Conservation (phyloP, 2,113 vertebrate genomes). For the Monarcha castaneiventris region DNA sequence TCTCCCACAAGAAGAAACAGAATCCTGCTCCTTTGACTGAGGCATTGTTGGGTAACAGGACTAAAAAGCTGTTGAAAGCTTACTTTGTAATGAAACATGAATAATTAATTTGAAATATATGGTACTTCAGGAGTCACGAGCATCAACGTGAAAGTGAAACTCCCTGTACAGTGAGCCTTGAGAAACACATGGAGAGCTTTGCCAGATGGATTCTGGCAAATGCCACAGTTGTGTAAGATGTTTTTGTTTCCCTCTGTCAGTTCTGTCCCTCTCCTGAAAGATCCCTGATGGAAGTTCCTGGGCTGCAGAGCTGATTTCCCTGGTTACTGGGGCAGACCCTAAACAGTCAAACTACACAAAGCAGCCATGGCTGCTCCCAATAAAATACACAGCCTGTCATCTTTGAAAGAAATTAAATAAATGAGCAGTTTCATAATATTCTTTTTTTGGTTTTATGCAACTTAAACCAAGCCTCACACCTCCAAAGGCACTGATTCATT, state of each 20-base stretch:
- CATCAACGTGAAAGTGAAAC: background rate
- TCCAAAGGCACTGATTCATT: slow-evolving; percentile 58
- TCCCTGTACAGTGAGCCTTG: background rate
- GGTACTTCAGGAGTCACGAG: background rate
- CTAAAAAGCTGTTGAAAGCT: background rate
- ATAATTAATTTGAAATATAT: slow-evolving; percentile 9
- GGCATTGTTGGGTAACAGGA: background rate
- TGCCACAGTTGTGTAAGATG: background rate
- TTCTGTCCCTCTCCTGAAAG: background rate
- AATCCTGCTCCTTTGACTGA: background rate
- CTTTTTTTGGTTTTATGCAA: slow-evolving; percentile 44
- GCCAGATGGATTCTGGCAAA: background rate
- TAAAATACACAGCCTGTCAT: slow-evolving; percentile 11
- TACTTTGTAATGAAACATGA: background rate
- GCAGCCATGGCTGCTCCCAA: background rate
- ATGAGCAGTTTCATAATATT: slow-evolving; percentile 46
- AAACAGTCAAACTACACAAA: background rate
- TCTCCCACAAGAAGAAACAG: slow-evolving; percentile 16
- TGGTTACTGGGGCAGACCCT: background rate
- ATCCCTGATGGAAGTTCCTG: background rate
- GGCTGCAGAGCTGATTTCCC: background rate
- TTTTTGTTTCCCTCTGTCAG: background rate
- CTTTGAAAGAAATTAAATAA: slow-evolving; percentile 38
- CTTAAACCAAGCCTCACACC: slow-evolving; percentile 27
- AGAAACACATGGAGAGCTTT: background rate